Base-by-base conservation (phyloP, 2,888 invertebrate species). In the Palloptera scutellata region DNA sequence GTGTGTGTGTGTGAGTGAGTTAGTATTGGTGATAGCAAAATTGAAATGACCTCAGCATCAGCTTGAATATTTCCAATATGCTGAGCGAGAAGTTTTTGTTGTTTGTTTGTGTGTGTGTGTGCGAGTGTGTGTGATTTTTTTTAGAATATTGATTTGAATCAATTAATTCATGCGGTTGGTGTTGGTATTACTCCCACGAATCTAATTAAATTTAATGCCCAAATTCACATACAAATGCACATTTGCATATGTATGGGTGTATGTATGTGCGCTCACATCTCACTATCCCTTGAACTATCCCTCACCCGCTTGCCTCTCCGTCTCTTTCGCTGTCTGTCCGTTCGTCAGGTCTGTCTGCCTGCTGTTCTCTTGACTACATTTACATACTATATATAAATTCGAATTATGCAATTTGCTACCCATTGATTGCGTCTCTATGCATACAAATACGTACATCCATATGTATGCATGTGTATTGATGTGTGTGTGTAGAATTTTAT, bases 151-250 rank as follows among this genome's bases (percentile, higher is more conserved):
- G 83, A 84, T 85, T 85, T 84, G 83, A 85, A 85, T 84, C 83
- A 84, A 84, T 85, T 84, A 84, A 83, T 83, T 82, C 82, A 78
- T 83, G 83, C 77, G 84, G 83, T 83, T 76, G 76, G 77, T 77
- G 78, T 79, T 83, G 79, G 79, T 78, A 84, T 81, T 82, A 81
- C 81, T 82, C 82, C 82, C 83, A 82, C 81, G 82, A 82, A 84
- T 84, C 83, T 84, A 84, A 84, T 84, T 84, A 84, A 84, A 84
- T 84, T 84, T 83, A 84, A 83, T 84, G 81, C 81, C 76, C 79
- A 76, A 78, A 75, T 77, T 81, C 81, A 80, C 79, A 78, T 74
- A 78, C 74, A 76, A 57, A 70, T 71, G 55, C 19, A 42, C 60
- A 55, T 15, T 45, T 43, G 43, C 9, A 10, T n/a, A 30, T 54